Evolutionary conservation across 1,140 invertebrate species (phyloP), one percentile per base, ranked within the genome.

Genomic region (Drosophila burlai): DNA sequence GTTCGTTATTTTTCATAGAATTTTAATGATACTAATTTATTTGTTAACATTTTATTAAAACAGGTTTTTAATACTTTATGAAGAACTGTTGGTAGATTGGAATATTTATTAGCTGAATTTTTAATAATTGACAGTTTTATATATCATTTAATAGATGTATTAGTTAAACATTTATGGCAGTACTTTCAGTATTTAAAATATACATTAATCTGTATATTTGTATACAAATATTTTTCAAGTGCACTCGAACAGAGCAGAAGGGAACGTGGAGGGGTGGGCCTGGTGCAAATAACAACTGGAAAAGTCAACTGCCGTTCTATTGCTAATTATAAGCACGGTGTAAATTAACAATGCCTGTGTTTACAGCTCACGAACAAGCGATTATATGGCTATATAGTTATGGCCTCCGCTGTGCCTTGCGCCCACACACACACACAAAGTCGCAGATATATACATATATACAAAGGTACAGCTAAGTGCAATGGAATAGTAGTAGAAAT

Each of bases 281-380:
- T 13, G 38, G 29, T 55, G 67, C 40, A 61, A 76, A 76, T 74
- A 75, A 64, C 54, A 66, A 65, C 72, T 61, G 59, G 83, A 84
- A 81, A 81, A 86, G 83, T 85, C 82, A 85, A 85, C 82, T 85
- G 82, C 74, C 82, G 82, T 85, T 85, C 82, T 85, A 85, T 85
- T 86, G 82, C 82, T 85, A 85, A 85, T 85, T 85, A 85, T 86
- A 85, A 85, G 83, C 82, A 85, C 74, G 79, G 82, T 85, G 82
- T 75, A 85, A 85, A 85, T 85, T 81, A 76, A 85, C 82, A 85
- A 86, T 85, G 83, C 83, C 75, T 72, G 83, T 85, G 75, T 86
- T 85, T 85, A 85, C 82, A 81, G 83, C 82, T 86, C 82, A 85
- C 82, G 82, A 85, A 85, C 78, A 86, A 85, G 62, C 82, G 82